These are phyloP conservation scores for Athripsodes cinereus DNA, from an alignment of 2,888 invertebrate genomes.

Conservation along the genomic window DNA sequence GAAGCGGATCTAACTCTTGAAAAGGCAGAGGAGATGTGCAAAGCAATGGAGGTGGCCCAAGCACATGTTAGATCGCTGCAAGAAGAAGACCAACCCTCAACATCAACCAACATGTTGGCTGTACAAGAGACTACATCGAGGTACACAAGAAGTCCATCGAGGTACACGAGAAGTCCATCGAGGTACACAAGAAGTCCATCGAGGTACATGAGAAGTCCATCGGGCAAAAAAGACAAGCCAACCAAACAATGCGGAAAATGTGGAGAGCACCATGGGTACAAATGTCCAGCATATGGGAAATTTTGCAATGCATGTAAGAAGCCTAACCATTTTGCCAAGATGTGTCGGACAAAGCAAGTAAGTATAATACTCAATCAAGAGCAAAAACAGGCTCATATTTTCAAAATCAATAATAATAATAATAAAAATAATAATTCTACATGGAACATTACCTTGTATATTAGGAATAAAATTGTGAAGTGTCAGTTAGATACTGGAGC, in stretches of 20 bases:
- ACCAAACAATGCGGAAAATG: neutral
- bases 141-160: no score
- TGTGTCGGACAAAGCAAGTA: neutral
- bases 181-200: no score
- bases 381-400: neutral
- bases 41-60: neutral
- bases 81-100: no score
- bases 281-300: neutral
- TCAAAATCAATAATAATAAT: neutral
- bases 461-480: neutral
- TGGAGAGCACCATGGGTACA: neutral
- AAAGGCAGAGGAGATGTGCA: neutral
- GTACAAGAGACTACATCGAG: no score
- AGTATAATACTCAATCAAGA: neutral
- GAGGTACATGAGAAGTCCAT: no score
- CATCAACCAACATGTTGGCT: no score
- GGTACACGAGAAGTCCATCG: no score
- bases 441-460: neutral
- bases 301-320: neutral
- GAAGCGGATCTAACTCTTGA: neutral
- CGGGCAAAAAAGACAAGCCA: neutral
- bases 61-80: neutral
- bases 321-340: constrained; percentile 1
- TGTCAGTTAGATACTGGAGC: constrained; percentile 3
- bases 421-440: neutral